A percentile compares a stretch with the other conserved stretches of the same genome.
Evolutionary conservation across 2,113 vertebrate species (phyloP).

Genomic region (Acanthochromis polyacanthus): DNA sequence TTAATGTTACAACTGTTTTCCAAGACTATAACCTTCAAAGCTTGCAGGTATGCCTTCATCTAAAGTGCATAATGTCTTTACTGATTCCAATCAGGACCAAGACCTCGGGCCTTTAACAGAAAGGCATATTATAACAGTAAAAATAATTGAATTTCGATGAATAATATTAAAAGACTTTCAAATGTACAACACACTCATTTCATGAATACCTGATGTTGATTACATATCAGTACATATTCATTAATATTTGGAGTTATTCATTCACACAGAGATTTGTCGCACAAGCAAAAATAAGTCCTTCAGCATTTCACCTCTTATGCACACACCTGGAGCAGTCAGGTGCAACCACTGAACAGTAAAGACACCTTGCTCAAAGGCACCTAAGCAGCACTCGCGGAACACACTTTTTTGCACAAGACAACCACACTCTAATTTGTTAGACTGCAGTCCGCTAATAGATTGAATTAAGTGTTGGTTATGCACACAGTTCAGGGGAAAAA

Average conservation of each 20-base stretch:
- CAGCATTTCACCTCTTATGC: neutral
- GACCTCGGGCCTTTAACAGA: neutral
- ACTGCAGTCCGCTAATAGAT: conserved; percentile 9
- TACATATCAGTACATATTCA: conserved; percentile 17
- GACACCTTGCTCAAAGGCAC: conserved; percentile 18
- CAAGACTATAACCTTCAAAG: neutral
- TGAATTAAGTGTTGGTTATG: neutral
- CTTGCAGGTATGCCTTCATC: neutral
- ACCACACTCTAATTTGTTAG: neutral
- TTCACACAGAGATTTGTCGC: conserved; percentile 17
- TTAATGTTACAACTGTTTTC: neutral
- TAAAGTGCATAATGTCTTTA: neutral
- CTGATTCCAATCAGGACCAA: conserved; percentile 39
- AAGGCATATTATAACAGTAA: neutral
- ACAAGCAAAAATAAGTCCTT: conserved; percentile 2
- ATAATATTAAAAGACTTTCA: neutral
- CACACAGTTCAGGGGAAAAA: neutral
- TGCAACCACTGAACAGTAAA: conserved; percentile 17
- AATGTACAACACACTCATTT: neutral
- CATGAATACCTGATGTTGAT: conserved; percentile 5
- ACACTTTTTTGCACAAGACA: neutral
- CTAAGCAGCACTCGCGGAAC: neutral
- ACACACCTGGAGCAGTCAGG: conserved; percentile 37
- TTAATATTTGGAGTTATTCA: conserved; percentile 38
- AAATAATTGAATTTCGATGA: neutral